Percentiles rank a stretch among this genome's conserved stretches.
Conservation (phyloP, 2,888 invertebrate species). For the Drosophila atroscutellata region DNA sequence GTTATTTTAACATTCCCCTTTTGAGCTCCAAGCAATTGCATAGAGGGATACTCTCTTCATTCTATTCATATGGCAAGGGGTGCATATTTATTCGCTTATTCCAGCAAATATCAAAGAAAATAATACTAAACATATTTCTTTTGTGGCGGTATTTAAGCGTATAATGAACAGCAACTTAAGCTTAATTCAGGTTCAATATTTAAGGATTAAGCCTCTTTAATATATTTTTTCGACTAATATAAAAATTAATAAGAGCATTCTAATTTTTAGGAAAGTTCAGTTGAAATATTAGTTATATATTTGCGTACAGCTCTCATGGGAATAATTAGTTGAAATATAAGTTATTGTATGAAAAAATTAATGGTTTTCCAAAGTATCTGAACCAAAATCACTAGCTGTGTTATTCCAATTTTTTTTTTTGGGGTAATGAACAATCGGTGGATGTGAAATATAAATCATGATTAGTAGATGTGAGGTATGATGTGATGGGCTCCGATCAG, state of each 20-base stretch:
- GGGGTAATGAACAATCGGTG: neutral
- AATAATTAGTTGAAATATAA: neutral
- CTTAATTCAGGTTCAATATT: neutral
- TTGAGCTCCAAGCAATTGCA: neutral
- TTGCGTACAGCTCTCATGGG: neutral
- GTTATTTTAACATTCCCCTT: neutral
- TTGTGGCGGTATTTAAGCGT: too few relatives aligned
- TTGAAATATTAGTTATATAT: neutral
- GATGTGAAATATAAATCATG: neutral
- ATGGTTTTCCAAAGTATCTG: neutral
- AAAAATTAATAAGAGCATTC: neutral
- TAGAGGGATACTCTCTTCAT: neutral
- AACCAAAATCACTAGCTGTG: neutral
- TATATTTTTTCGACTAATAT: too few relatives aligned
- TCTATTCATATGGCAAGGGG: neutral
- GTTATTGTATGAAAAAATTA: neutral
- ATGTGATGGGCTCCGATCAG: neutral
- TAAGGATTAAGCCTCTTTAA: neutral
- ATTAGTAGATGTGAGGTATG: neutral
- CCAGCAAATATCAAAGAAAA: too few relatives aligned
- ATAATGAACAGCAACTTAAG: neutral
- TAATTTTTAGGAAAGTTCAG: neutral
- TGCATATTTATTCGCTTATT: too few relatives aligned
- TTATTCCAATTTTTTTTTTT: neutral
- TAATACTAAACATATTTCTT: too few relatives aligned